These are phyloP conservation scores for Psylliodes chrysocephalus DNA, from an alignment of 2,888 invertebrate species.

Conservation along the genomic window DNA sequence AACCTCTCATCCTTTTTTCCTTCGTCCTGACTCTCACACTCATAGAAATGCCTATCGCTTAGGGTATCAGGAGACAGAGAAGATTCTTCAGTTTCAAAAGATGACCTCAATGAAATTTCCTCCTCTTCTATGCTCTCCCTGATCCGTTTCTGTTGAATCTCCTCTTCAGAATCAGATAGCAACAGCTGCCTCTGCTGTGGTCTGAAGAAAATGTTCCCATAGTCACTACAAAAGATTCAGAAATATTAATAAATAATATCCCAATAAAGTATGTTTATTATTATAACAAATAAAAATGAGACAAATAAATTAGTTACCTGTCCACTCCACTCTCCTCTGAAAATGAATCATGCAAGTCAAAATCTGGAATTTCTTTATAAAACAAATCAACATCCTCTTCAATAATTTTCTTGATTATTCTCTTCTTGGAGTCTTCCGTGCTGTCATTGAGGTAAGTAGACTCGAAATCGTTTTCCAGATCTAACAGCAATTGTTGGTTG, in stretches of 20 bases:
- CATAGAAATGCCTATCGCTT: constrained; percentile 17
- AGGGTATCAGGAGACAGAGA: constrained; percentile 21
- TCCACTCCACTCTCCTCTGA: constrained; percentile 24
- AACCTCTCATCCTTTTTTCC: constrained; percentile 17
- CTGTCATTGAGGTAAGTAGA: constrained; percentile 2
- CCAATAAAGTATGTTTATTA: not conserved
- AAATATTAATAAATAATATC: not conserved
- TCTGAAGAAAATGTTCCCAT: constrained; percentile 14
- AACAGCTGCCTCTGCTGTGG: constrained; percentile 1
- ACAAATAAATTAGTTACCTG: constrained; percentile 15
- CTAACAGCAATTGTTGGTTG: constrained; percentile 18
- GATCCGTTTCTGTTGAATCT: not conserved
- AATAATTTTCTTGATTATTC: constrained; percentile 29
- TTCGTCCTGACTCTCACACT: constrained; percentile 18
- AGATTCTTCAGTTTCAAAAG: constrained; percentile 28
- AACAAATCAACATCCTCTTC: constrained; percentile 35
- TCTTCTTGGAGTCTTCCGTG: constrained; percentile 28
- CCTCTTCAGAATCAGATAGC: constrained; percentile 10
- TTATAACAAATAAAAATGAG: not conserved
- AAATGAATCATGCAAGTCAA: constrained; percentile 22
- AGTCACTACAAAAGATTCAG: constrained; percentile 17
- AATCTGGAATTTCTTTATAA: constrained; percentile 33
- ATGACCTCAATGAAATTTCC: constrained; percentile 7
- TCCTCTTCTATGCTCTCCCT: constrained; percentile 12
- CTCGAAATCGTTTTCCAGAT: constrained; percentile 20